Evolutionary conservation across 2,113 vertebrate genomes (phyloP).

Genomic region (Zosterops pallidus): DNA sequence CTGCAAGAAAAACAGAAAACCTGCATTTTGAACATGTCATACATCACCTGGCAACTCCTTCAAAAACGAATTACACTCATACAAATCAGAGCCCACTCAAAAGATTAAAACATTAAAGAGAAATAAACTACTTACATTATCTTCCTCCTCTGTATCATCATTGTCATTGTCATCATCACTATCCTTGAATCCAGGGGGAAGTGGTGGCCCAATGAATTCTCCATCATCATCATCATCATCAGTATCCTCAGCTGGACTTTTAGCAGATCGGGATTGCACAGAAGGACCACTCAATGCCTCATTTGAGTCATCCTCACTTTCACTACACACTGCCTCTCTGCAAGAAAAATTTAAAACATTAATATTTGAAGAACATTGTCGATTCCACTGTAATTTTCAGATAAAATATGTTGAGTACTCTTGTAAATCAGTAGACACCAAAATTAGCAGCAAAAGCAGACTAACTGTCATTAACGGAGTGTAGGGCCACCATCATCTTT

Average conservation of each 20-base stretch:
- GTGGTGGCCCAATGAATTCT: background rate
- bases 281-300: conserved; percentile 80
- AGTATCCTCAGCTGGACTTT: background rate
- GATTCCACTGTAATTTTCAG: background rate
- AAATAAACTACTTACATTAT: background rate
- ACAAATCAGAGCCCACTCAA: background rate
- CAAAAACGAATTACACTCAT: background rate
- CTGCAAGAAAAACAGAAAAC: background rate
- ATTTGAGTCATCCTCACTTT: conserved; percentile 69
- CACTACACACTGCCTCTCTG: conserved; percentile 48
- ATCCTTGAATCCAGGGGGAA: background rate
- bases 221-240: conserved; percentile 55
- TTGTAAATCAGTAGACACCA: background rate
- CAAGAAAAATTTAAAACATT: background rate
- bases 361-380: background rate
- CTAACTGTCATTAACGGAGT: background rate
- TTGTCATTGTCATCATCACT: conserved; percentile 61
- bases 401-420: background rate
- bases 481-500: background rate
- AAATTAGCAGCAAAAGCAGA: background rate
- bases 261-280: conserved; percentile 52
- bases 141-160: background rate
- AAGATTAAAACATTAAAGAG: background rate
- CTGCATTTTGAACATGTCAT: background rate
- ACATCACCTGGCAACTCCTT: background rate